Base-by-base conservation (phyloP, 2,113 vertebrate genomes). In the Pluvianellus socialis region DNA sequence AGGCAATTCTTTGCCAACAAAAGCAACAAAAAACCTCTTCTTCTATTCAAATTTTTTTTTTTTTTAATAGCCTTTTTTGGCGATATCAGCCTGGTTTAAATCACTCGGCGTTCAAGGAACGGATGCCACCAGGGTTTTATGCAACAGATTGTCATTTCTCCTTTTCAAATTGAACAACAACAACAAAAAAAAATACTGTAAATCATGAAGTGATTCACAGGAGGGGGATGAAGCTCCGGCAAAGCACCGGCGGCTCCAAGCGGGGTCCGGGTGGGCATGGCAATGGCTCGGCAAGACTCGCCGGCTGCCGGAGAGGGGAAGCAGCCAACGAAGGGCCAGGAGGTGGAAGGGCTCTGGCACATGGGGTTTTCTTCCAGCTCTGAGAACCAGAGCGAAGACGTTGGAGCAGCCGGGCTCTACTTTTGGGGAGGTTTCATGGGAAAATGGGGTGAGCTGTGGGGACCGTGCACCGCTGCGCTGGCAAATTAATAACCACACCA, bases 1-100 rank as follows among this genome's bases (percentile, higher is more conserved):
- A 92, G 95, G 96, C 95, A 94, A 96, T 87, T 96, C 95, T 80
- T 83, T 97, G 96, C 96, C 97, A 97, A 96, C 93, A 97, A 91
- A 95, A 94, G 95, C 96, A 95, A 79, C 35, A 83, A 94, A 87
- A 94, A 76, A 2, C 1, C 53, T 40, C 88, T 71, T 92, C 92
- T 93, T 87, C 91, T 95, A 89, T 84, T 95, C 91, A 76, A 50
- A 50, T 40, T 52, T 67, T 35, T 56, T 32, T 53, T 62, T 93
- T 91, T 92, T 92, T 58, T 24, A 96, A 84, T 73, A 59, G 73
- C 94, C 89, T 96, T 97, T 95, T 95, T 95, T 95, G 96, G 94
- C 0, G 28, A 82, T 96, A 97, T 95, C 94, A 58, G 94, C 94
- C 95, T 97, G 94, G 86, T 97, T 97, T 94, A 94, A 96, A 97